A percentile compares a stretch with the other conserved stretches of the same genome.
These are phyloP conservation scores for Neodon shergylaensis DNA, from an alignment of 2,113 vertebrate species.

Conservation along the genomic window DNA sequence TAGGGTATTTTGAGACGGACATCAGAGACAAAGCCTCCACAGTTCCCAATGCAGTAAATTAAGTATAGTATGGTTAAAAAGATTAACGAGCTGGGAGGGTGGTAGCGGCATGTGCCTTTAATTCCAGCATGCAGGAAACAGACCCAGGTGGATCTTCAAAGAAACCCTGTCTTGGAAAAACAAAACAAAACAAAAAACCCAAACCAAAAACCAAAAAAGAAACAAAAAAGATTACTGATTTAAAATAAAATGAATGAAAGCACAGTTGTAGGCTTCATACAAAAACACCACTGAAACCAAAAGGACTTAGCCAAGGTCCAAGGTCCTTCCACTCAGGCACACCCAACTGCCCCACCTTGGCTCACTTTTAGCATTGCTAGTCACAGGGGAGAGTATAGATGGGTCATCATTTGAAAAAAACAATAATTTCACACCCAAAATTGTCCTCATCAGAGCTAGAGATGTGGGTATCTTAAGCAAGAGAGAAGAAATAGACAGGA, in stretches of 20 bases:
- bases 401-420: neutral
- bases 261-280: neutral
- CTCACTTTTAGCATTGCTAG: neutral
- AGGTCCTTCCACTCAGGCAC: neutral
- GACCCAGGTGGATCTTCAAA: too few relatives aligned
- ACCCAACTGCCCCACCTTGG: too few relatives aligned
- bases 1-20: neutral
- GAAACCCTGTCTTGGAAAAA: too few relatives aligned
- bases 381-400: neutral
- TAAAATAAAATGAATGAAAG: neutral
- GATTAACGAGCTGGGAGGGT: too few relatives aligned
- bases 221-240: neutral
- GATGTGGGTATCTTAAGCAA: neutral
- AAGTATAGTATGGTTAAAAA: neutral
- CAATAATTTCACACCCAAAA: neutral
- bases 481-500: neutral
- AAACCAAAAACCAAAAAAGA: too few relatives aligned
- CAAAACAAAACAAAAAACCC: too few relatives aligned
- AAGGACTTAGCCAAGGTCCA: neutral
- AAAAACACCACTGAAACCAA: neutral
- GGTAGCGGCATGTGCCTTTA: too few relatives aligned
- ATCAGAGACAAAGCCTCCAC: neutral
- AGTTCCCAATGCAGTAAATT: neutral
- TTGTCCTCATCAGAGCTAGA: neutral
- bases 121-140: too few relatives aligned